phyloP scores from a whole-genome alignment of 2,113 vertebrate genomes.

The Protobothrops flavoviridis region DNA sequence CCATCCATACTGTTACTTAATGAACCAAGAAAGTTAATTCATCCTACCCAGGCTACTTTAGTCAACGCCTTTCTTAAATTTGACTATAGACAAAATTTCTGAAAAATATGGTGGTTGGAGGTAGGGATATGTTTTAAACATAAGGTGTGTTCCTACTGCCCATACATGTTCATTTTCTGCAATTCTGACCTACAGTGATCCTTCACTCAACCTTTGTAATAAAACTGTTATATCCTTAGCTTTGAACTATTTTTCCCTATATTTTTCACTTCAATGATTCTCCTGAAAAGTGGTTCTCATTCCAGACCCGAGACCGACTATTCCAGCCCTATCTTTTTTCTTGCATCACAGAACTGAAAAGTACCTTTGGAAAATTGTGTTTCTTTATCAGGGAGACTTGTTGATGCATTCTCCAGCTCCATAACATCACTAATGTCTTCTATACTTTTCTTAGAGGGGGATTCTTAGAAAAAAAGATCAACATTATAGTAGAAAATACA shows the following conservation, averaged over 20 bases:
- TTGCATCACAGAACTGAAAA: neutral
- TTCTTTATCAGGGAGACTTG: neutral
- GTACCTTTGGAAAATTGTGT: neutral
- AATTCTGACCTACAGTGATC: neutral
- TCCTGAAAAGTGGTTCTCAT: neutral
- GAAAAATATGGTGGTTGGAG: neutral
- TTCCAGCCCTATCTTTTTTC: neutral
- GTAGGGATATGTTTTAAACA: neutral
- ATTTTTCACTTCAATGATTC: neutral
- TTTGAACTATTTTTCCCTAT: neutral
- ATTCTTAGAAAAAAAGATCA: neutral
- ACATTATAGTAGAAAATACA: neutral
- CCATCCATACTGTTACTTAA: neutral
- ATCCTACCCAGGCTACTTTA: neutral
- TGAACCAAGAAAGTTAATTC: neutral
- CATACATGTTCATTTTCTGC: neutral
- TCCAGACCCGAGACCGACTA: neutral
- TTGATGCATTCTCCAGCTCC: neutral
- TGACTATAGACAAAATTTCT: neutral
- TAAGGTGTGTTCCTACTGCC: neutral
- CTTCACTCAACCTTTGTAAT: neutral
- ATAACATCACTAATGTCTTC: neutral
- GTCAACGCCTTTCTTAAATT: neutral
- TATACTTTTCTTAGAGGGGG: neutral
- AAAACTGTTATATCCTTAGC: neutral